phyloP scores from a whole-genome alignment of 2,888 invertebrate genomes.

The Anoplius nigerrimus region DNA sequence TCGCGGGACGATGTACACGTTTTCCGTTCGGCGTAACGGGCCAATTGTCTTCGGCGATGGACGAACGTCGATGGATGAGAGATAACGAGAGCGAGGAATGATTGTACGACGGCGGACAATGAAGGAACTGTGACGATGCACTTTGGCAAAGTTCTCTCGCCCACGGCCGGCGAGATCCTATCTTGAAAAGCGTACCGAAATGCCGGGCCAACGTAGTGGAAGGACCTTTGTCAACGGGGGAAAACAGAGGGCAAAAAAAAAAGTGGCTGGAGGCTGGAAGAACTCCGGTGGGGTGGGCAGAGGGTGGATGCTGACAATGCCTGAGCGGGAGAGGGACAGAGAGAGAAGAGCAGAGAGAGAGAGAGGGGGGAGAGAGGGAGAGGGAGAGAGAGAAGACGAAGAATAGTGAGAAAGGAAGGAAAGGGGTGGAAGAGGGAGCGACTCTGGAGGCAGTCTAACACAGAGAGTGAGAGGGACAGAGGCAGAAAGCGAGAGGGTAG shows the following conservation, averaged over 20 bases:
- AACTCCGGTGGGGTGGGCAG: no score
- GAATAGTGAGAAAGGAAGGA: slow-evolving; percentile 1
- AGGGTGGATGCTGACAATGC: not conserved
- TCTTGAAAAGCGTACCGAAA: slow-evolving; percentile 2
- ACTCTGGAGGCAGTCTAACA: not conserved
- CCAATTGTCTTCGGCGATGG: not conserved
- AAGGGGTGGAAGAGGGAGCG: not conserved
- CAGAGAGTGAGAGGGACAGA: not conserved
- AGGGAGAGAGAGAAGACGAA: not conserved
- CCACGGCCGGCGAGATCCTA: slow-evolving; percentile 24
- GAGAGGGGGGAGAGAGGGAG: slow-evolving; percentile 8
- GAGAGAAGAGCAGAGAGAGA: not conserved
- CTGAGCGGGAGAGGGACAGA: not conserved
- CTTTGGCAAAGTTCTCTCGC: no score
- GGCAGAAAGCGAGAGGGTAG: not conserved
- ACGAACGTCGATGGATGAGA: no score
- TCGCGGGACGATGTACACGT: no score
- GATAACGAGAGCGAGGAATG: no score
- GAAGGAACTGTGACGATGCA: no score
- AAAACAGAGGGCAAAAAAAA: not conserved
- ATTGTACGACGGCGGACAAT: no score
- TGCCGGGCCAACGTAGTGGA: slow-evolving; percentile 15
- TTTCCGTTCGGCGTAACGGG: slow-evolving; percentile 8
- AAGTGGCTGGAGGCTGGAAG: no score
- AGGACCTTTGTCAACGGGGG: slow-evolving; percentile 2